Evolutionary conservation across 2,888 invertebrate species (phyloP).

Genomic region (Catonia carolina): DNA sequence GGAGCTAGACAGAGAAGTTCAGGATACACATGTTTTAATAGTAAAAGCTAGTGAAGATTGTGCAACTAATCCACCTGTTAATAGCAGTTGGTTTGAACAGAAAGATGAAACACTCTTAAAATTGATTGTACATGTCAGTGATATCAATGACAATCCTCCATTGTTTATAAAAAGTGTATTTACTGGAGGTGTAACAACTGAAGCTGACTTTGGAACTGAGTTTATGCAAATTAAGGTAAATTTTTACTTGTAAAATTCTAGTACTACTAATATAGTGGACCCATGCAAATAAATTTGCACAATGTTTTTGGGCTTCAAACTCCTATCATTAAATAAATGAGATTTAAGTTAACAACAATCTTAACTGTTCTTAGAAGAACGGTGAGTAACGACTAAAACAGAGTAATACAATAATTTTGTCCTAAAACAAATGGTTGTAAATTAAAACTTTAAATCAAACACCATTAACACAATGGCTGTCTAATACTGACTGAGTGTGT

Average conservation of each 20-base stretch:
- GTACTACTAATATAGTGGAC: too few species aligned
- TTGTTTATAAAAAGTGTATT: conserved; percentile 72
- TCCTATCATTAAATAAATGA: too few species aligned
- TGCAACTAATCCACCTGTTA: conserved; percentile 50
- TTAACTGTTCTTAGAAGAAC: too few species aligned
- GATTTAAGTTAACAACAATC: too few species aligned
- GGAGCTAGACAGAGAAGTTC: conserved; percentile 68
- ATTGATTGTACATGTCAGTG: conserved; percentile 64
- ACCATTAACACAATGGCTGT: too few species aligned
- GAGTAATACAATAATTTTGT: not conserved
- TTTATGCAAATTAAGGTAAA: conserved; percentile 75
- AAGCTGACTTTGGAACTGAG: conserved; percentile 81
- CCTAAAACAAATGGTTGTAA: too few species aligned
- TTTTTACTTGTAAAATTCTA: conserved; percentile 15
- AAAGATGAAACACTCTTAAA: conserved; percentile 62
- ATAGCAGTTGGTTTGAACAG: conserved; percentile 39
- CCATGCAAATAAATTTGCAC: too few species aligned
- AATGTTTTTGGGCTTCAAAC: too few species aligned
- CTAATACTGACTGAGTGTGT: too few species aligned
- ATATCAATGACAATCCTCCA: conserved; percentile 89
- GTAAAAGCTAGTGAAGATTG: conserved; percentile 83
- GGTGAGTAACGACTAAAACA: not conserved
- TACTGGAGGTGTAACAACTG: conserved; percentile 91
- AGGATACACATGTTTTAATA: conserved; percentile 59
- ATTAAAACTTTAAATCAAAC: too few species aligned